A percentile compares a stretch with the other conserved stretches of the same genome.
Evolutionary conservation across 2,888 invertebrate species (phyloP).

Genomic region (Clistopyga incitator): DNA sequence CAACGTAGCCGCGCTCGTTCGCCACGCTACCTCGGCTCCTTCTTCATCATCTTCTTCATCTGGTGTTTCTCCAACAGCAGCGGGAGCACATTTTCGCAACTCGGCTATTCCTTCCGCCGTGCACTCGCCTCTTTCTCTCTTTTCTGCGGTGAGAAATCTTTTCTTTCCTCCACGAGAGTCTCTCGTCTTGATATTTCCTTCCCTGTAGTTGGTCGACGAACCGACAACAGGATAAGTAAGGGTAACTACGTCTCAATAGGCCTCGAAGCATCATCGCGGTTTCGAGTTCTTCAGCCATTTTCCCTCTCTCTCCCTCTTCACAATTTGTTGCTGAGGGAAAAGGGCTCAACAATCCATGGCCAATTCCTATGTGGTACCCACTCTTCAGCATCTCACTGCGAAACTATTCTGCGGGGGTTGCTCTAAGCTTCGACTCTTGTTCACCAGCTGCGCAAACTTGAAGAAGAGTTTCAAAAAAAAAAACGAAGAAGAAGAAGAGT

Average conservation of each 20-base stretch:
- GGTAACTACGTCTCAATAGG: constrained; percentile 79
- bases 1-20: constrained; percentile 31
- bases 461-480: too few species aligned
- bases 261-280: constrained; percentile 65
- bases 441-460: constrained; percentile 6
- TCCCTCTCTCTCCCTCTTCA: not conserved
- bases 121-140: constrained; percentile 49
- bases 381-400: constrained; percentile 9
- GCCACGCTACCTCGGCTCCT: constrained; percentile 32
- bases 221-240: constrained; percentile 74
- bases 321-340: constrained; percentile 28
- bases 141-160: constrained; percentile 60
- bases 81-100: constrained; percentile 42
- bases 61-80: constrained; percentile 35
- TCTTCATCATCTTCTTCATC: constrained; percentile 27
- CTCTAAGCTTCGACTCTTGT: not conserved
- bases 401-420: constrained; percentile 32
- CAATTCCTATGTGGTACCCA: constrained; percentile 36
- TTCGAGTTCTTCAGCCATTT: constrained; percentile 38
- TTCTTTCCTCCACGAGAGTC: constrained; percentile 41
- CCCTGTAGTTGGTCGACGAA: constrained; percentile 63
- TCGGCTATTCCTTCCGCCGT: constrained; percentile 37
- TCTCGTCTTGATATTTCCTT: constrained; percentile 57
- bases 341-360: constrained; percentile 16
- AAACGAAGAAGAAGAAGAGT: not conserved